Evolutionary conservation across 2,113 vertebrate genomes (phyloP), one percentile per base, ranked within the genome.

Genomic region (Callocephalon fimbriatum): DNA sequence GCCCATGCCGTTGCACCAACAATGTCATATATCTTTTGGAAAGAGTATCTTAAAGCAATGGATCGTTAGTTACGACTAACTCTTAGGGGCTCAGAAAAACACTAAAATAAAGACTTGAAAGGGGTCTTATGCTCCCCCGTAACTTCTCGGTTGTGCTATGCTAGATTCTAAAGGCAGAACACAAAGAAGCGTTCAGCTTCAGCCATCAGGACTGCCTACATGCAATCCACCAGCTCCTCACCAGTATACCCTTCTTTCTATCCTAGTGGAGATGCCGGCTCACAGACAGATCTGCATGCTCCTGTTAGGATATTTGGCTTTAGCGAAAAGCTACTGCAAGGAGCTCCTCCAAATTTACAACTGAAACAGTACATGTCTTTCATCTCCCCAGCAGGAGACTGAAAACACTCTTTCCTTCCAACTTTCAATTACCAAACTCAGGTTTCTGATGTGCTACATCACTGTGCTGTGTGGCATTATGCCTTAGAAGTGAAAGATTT

Each of bases 71-170:
- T 75, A 74, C 20, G 5, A 88, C 21, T 70, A 88, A 71, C 23
- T 48, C 45, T 62, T 27, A 53, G 17, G 56, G 20, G 35, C 8
- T 68, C 48, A 35, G 48, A n/a, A 26, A 45, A 56, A 17, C 19
- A 17, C 10, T 10, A 58, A 37, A 63, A 68, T 48, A 70, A 68
- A 51, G 32, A n/a, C 38, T 29, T 4, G 2, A 47, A 73, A 66
- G 14, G n/a, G 20, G 5, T 70, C 17, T 42, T 50, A 0, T 35
- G 54, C n/a, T 56, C 21, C 25, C 26, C 62, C 0, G 0, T 32
- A 84, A 67, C 21, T 81, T 62, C 56, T 31, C 32, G 20, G 58
- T 56, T 91, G 44, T 21, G 29, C 51, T 56, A 10, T 32, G 18
- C 40, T 51, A 31, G 16, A 72, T 85, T 45, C 37, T 53, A 31